phyloP scores from a whole-genome alignment of 1,140 invertebrate genomes.

The Pseudachorutes palmiensis region DNA sequence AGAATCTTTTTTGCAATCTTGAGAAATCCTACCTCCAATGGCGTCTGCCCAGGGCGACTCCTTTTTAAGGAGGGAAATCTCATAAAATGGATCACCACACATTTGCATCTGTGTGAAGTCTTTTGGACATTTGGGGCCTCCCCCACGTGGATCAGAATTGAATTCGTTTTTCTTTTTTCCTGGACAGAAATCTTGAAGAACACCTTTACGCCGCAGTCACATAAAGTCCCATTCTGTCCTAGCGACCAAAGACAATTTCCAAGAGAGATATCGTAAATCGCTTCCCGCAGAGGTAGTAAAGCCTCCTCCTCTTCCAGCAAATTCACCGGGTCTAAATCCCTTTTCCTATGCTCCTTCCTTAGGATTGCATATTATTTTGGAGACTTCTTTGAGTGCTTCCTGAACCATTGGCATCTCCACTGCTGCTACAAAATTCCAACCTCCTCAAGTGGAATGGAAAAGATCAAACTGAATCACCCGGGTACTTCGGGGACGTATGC shows the following conservation, averaged over 20 bases:
- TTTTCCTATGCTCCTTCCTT: neutral
- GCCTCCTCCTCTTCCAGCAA: neutral
- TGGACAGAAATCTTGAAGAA: too few relatives aligned
- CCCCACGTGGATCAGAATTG: too few relatives aligned
- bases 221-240: neutral
- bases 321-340: neutral
- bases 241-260: neutral
- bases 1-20: too few relatives aligned
- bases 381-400: neutral
- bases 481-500: neutral
- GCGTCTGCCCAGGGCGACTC: too few relatives aligned
- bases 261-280: constrained; percentile 9
- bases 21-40: too few relatives aligned
- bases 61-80: too few relatives aligned
- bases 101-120: too few relatives aligned
- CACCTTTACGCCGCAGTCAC: neutral
- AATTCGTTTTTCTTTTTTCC: too few relatives aligned
- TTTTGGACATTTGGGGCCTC: too few relatives aligned
- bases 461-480: constrained; percentile 13
- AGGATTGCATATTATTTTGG: neutral
- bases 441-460: constrained; percentile 6
- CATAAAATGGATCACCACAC: too few relatives aligned
- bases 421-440: neutral
- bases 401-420: neutral
- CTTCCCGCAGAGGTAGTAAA: constrained; percentile 10